A percentile compares a stretch with the other conserved stretches of the same genome.
These are phyloP conservation scores for Aethina tumida DNA, from an alignment of 1,140 invertebrate species.

Conservation along the genomic window DNA sequence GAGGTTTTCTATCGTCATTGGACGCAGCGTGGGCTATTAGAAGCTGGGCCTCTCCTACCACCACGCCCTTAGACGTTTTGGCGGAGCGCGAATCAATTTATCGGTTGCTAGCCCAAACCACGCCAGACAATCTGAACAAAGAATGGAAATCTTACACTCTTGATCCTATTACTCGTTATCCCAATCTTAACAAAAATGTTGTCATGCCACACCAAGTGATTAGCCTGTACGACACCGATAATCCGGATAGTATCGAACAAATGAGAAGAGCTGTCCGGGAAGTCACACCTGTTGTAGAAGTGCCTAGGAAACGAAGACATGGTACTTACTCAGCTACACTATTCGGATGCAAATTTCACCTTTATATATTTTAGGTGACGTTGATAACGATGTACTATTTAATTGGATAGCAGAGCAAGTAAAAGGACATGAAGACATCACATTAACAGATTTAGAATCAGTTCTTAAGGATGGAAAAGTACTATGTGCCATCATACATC, in stretches of 20 bases:
- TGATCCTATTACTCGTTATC: constrained; percentile 77
- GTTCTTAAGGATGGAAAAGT: constrained; percentile 70
- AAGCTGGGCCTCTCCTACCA: constrained; percentile 60
- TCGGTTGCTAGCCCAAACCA: constrained; percentile 68
- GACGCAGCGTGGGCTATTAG: constrained; percentile 94
- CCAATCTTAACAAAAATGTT: constrained; percentile 47
- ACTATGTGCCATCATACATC: constrained; percentile 72
- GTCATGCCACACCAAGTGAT: constrained; percentile 51
- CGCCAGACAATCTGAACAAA: constrained; percentile 88
- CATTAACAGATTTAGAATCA: constrained; percentile 55
- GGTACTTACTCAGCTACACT: constrained; percentile 36
- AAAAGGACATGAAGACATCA: constrained; percentile 51
- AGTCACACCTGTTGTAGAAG: too few relatives aligned
- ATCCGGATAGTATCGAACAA: constrained; percentile 39
- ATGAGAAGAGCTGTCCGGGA: constrained; percentile 31
- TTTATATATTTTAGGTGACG: constrained; percentile 31
- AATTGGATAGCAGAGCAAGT: constrained; percentile 70
- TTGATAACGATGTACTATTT: constrained; percentile 63
- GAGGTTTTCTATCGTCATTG: constrained; percentile 91
- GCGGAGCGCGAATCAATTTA: constrained; percentile 95
- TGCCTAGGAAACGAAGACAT: constrained; percentile 53
- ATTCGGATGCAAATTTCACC: background rate
- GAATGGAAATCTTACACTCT: constrained; percentile 81
- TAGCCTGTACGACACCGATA: constrained; percentile 49
- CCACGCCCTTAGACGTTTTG: constrained; percentile 69